Evolutionary conservation across 2,888 invertebrate genomes (phyloP), one percentile per base, ranked within the genome.

Genomic region (Folsomia candida): DNA sequence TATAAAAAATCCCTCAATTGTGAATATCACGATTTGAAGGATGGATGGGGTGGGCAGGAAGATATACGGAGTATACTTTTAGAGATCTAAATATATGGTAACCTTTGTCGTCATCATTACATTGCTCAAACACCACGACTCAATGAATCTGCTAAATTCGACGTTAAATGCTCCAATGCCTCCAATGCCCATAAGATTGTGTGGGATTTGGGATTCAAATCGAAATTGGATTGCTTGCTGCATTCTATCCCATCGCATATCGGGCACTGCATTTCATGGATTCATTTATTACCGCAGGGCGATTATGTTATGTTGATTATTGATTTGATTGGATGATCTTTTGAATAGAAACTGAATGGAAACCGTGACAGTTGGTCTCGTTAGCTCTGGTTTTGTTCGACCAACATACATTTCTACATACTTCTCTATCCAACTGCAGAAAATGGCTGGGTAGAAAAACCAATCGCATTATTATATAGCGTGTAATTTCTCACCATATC

Each of bases 351-450:
- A 20, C 18, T n/a, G 59, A 51, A 29, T 2, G 37, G 29, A 64
- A 64, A 64, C 63, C 63, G 24, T 64, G 63, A 64, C 51, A 64
- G 63, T 64, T 64, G 63, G 63, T 64, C 63, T 64, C 63, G 51
- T 64, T 64, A 64, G 47, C 25, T 64, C 37, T 64, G 51, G 63
- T 64, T n/a, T 64, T 22, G 37, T 37, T n/a, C 54, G 54, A 54
- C 54, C 37, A 37, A 37, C 37, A 9, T n/a, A n/a, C n/a, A n/a
- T n/a, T n/a, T n/a, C n/a, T n/a, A n/a, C n/a, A n/a, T n/a, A n/a
- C n/a, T n/a, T n/a, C n/a, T n/a, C n/a, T n/a, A n/a, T n/a, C n/a
- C n/a, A n/a, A n/a, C n/a, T n/a, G n/a, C n/a, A n/a, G n/a, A n/a
- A n/a, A n/a, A 54, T 37, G 54, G 54, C 20, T 54, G 54, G 22